Evolutionary conservation across 2,797 vertebrate species (phyloP).

Genomic region (Valencia hispanica): DNA sequence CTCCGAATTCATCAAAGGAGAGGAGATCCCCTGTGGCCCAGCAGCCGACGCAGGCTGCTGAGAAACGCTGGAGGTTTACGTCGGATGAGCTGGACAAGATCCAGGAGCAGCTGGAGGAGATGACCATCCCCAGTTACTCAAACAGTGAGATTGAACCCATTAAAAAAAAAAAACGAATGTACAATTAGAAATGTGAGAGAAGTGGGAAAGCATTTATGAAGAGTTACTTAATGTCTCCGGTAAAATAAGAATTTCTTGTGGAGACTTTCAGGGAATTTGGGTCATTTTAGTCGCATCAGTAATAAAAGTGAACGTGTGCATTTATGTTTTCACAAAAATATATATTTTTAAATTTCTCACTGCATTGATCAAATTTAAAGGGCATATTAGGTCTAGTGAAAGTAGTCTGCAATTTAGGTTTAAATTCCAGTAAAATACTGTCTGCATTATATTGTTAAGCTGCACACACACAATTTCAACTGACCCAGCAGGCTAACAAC

Average conservation of each 20-base stretch:
- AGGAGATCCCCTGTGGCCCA: constrained; percentile 60
- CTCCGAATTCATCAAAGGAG: constrained; percentile 49
- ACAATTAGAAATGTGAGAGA: neutral
- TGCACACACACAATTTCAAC: too few species aligned
- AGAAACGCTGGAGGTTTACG: constrained; percentile 88
- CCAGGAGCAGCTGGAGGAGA: constrained; percentile 85
- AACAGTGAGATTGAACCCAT: constrained; percentile 79
- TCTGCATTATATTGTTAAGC: too few species aligned
- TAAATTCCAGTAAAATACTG: too few species aligned
- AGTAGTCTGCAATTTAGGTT: too few species aligned
- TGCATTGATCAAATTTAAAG: neutral
- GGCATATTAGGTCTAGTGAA: too few species aligned
- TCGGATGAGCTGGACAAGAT: constrained; percentile 87
- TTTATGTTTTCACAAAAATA: constrained; percentile 3
- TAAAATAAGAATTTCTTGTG: neutral
- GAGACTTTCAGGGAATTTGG: neutral
- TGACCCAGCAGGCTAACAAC: too few species aligned
- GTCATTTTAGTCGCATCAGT: too few species aligned
- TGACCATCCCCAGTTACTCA: constrained; percentile 75
- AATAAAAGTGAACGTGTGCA: neutral
- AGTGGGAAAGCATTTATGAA: neutral
- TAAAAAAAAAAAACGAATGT: neutral
- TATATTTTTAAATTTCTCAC: too few species aligned
- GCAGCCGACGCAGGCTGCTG: constrained; percentile 62
- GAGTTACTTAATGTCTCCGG: neutral